These are phyloP conservation scores for Chrysodeixis includens DNA, from an alignment of 2,888 invertebrate species.

Conservation along the genomic window DNA sequence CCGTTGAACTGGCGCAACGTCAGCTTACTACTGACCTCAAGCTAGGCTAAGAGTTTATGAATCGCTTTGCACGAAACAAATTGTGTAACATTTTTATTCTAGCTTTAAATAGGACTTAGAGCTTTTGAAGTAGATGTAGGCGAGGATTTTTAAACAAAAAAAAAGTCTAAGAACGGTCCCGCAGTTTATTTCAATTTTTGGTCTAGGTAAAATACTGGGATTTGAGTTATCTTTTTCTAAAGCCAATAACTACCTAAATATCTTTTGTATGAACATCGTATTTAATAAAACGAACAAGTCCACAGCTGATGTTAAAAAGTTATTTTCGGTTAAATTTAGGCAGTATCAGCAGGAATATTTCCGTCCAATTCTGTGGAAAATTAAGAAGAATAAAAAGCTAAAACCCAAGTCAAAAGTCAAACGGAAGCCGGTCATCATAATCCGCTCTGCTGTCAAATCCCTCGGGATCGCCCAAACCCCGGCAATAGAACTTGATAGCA, in stretches of 20 bases:
- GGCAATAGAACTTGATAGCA: constrained; percentile 27
- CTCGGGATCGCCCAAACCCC: constrained; percentile 11
- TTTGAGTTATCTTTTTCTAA: no score
- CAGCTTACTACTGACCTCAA: constrained; percentile 4
- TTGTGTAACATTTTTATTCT: not conserved
- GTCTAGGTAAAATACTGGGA: no score
- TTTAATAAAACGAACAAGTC: no score
- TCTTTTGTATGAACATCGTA: no score
- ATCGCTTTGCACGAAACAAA: not conserved
- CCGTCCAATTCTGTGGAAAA: not conserved
- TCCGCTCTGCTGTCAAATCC: constrained; percentile 23
- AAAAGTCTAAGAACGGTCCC: no score
- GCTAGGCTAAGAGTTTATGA: not conserved
- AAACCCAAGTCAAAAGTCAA: constrained; percentile 13
- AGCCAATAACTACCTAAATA: no score
- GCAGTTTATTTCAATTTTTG: no score
- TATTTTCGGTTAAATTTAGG: not conserved
- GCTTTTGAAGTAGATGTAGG: no score
- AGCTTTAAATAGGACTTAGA: not conserved
- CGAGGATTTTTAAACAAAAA: no score
- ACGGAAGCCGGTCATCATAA: constrained; percentile 14
- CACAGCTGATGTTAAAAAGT: no score
- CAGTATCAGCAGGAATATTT: not conserved
- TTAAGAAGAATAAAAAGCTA: not conserved
- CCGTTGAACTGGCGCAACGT: not conserved